Evolutionary conservation across 2,888 invertebrate species (phyloP).

Genomic region (Blastobasis lacticolella): DNA sequence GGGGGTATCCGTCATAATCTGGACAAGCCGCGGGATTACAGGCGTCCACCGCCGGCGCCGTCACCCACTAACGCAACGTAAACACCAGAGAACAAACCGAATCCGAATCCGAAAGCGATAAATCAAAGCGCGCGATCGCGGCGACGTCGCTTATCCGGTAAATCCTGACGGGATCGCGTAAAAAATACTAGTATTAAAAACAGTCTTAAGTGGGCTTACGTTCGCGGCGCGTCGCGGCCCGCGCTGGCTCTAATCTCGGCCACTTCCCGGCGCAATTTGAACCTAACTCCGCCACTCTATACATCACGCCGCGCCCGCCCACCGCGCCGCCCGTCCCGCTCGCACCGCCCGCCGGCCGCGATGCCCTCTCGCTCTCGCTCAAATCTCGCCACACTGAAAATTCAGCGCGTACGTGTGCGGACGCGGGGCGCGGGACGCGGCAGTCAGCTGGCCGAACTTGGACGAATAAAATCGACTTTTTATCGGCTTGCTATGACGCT

Average conservation of each 20-base stretch:
- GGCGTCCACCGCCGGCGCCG: conserved; percentile 55
- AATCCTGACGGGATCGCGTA: conserved; percentile 74
- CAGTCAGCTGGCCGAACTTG: conserved; percentile 74
- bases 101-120: conserved; percentile 68
- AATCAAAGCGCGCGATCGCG: conserved; percentile 72
- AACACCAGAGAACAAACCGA: conserved; percentile 66
- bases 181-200: conserved; percentile 83
- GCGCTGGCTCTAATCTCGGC: conserved; percentile 81
- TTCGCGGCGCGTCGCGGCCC: conserved; percentile 77
- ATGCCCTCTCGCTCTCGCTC: conserved; percentile 40
- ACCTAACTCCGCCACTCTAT: conserved; percentile 83
- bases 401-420: conserved; percentile 48
- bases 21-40: conserved; percentile 66
- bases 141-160: conserved; percentile 70
- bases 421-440: conserved; percentile 24
- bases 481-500: conserved; percentile 69
- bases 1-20: conserved; percentile 69
- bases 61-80: conserved; percentile 62
- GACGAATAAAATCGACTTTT: conserved; percentile 74
- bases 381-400: conserved; percentile 63
- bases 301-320: conserved; percentile 78
- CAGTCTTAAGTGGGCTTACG: conserved; percentile 82
- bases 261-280: conserved; percentile 85
- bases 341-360: conserved; percentile 27
- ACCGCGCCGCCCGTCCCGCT: conserved; percentile 51